Conservation (phyloP, 2,797 vertebrate species). For the Leptatherina wallacei region DNA sequence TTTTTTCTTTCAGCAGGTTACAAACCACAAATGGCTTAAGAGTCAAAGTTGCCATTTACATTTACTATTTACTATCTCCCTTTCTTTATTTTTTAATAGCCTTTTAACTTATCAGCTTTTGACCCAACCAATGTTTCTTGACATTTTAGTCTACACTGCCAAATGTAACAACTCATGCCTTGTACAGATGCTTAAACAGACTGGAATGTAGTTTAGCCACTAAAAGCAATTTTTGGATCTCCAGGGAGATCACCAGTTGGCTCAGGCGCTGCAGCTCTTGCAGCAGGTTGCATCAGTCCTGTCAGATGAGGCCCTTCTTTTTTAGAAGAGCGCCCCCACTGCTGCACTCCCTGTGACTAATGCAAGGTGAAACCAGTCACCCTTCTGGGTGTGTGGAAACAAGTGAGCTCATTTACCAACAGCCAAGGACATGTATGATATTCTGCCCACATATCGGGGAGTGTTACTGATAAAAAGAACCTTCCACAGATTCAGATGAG, state of each 20-base stretch:
- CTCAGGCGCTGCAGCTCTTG: conserved; percentile 59
- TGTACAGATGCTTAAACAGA: background rate
- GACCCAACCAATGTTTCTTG: background rate
- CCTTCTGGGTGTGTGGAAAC: conserved; percentile 16
- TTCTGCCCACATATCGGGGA: conserved; percentile 46
- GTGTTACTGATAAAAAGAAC: conserved; percentile 57
- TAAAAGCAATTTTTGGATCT: conserved; percentile 34
- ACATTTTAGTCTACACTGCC: conserved; percentile 1
- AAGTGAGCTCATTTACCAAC: conserved; percentile 57
- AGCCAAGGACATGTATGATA: conserved; percentile 58
- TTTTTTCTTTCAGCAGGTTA: too few relatives aligned
- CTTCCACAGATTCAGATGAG: conserved; percentile 47
- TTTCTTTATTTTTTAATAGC: too few relatives aligned
- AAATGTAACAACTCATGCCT: conserved; percentile 1
- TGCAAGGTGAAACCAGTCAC: conserved; percentile 41
- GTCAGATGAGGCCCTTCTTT: background rate
- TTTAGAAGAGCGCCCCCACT: conserved; percentile 19
- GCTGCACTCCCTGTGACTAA: conserved; percentile 1
- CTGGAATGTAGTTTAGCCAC: conserved; percentile 31
- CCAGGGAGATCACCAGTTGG: conserved; percentile 16
- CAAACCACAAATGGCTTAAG: too few relatives aligned
- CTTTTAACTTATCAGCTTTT: background rate
- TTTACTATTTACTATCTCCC: too few relatives aligned
- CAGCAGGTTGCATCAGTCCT: conserved; percentile 78
- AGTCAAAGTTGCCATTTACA: too few relatives aligned